Base-by-base conservation (phyloP, 2,888 invertebrate species). In the Aplocera efformata region DNA sequence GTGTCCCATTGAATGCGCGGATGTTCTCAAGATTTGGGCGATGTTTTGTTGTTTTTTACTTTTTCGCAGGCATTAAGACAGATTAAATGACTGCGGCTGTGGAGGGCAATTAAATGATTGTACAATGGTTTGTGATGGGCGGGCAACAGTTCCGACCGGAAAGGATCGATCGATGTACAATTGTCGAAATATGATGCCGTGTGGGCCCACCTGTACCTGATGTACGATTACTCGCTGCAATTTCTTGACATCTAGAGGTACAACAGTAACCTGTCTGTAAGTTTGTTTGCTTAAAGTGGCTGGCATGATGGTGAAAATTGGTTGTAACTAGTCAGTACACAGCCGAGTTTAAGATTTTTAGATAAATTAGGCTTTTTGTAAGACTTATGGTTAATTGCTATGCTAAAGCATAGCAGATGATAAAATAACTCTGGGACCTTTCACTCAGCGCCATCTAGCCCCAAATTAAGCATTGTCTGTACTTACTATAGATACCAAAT, bases 91-190 rank as follows among this genome's bases (percentile, higher is more conserved):
- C 80, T 78, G 80, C 75, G 79, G 45, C 39, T 39, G 79, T 64
- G 66, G 71, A 58, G 69, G 67, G 78, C 85, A 88, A 88, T 88
- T 88, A 88, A 88, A 80, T 55, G 61, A 67, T 65, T 70, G 63
- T 62, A 77, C 75, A 78, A 79, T 71, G 65, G 66, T 44, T 50
- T 53, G 49, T 61, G 63, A 65, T 79, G 80, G 84, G 83, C 81
- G 83, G 77, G 67, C 64, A 68, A 52, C 67, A 79, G 84, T 85
- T 88, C 85, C 85, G 85, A 84, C 86, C 88, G 88, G 88, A 88
- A 86, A 81, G 73, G 66, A 74, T 72, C 72, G 71, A 79, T 79
- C 74, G 65, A 58, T 58, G 58, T 56, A 82, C 77, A 84, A 82
- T 76, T 63, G 63, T 50, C 50, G 82, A 68, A 81, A 83, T 63